Evolutionary conservation across 2,797 vertebrate genomes (phyloP).

Genomic region (Alauda arvensis): DNA sequence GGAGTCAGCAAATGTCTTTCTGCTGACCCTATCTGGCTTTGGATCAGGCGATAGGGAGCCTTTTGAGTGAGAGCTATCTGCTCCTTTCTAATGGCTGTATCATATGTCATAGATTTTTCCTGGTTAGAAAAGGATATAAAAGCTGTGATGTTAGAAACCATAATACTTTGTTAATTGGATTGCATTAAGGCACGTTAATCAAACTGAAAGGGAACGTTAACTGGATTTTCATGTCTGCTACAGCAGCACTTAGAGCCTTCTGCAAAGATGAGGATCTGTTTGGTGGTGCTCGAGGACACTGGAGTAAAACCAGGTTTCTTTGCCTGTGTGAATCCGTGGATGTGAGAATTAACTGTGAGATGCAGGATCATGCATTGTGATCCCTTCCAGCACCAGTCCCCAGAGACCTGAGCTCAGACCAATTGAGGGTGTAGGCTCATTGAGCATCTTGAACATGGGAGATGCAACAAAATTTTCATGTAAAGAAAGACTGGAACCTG

Average conservation of each 20-base stretch:
- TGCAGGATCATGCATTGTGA: not conserved
- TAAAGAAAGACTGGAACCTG: not conserved
- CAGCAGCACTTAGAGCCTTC: conserved; percentile 24
- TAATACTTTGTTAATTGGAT: conserved; percentile 54
- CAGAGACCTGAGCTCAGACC: not conserved
- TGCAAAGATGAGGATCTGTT: not conserved
- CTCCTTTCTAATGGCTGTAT: conserved; percentile 27
- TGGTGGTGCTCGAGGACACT: not conserved
- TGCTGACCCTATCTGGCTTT: conserved; percentile 24
- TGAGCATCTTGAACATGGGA: not conserved
- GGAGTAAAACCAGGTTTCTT: not conserved
- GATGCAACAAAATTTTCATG: not conserved
- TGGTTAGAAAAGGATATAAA: conserved; percentile 24
- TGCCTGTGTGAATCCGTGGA: fast-evolving
- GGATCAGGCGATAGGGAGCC: not conserved
- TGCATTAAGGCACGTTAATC: conserved; percentile 50
- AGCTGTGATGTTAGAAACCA: conserved; percentile 28
- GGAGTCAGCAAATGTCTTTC: conserved; percentile 37
- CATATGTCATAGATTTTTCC: conserved; percentile 28
- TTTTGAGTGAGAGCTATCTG: conserved; percentile 1
- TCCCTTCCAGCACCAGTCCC: not conserved
- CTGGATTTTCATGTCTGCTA: conserved; percentile 38
- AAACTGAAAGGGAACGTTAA: conserved; percentile 47
- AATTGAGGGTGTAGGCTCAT: not conserved
- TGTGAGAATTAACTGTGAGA: not conserved